Base-by-base conservation (phyloP, 2,888 invertebrate species). In the Brenthis hecate region DNA sequence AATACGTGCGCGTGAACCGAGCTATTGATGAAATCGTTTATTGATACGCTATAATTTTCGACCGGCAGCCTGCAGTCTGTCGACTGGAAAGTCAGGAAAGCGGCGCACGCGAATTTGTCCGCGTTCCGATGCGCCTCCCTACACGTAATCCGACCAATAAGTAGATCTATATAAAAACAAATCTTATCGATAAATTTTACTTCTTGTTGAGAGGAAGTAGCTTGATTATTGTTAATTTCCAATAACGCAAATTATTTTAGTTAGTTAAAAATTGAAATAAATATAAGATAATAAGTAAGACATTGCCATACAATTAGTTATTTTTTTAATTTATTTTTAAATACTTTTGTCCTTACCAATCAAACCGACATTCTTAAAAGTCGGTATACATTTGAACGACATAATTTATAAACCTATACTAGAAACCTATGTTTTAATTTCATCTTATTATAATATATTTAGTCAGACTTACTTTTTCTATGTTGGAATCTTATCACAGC, bases 1-100 rank as follows among this genome's bases (percentile, higher is more conserved):
- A 32, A 65, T 6, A 50, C 51, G 62, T 62, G 58, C 63, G 55
- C 60, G 56, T 54, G 53, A 60, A 56, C 60, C 56, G 56, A 55
- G 57, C 61, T 62, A 51, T 65, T 67, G 56, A 67, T 68, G 57
- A 64, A 70, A 68, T 66, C 60, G 62, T 66, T 71, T 60, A 65
- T 67, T 69, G 68, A 62, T 68, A 70, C 58, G 57, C 66, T 73
- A 70, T 69, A 71, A 72, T 74, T 77, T 76, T 77, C 70, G 75
- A 72, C 72, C 71, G 72, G 67, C 77, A 73, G 75, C 79, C 76
- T 79, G 78, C 81, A 80, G 79, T 62, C 54, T 76, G 76, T 71
- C 74, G 75, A 77, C 81, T 83, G 88, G 88, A 89, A 90, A 89
- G 88, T 87, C 86, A 88, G 89, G 88, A 91, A 89, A 89, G 89